These are phyloP conservation scores for Callocephalon fimbriatum DNA, from an alignment of 2,113 vertebrate genomes.

Conservation along the genomic window DNA sequence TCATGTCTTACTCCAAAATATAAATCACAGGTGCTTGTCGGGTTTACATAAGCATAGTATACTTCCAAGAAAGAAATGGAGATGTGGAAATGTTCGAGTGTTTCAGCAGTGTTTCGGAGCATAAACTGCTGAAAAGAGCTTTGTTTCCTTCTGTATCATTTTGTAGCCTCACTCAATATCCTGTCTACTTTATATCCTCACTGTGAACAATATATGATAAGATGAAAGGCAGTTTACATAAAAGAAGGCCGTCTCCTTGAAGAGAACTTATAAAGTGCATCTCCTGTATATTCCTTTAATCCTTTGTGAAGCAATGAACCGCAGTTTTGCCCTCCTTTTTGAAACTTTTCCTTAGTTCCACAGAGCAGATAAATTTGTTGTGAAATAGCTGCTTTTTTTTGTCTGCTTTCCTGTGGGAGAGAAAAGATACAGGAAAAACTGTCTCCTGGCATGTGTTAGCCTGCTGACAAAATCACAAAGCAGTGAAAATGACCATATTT, in stretches of 20 bases:
- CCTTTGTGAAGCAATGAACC: conserved; percentile 8
- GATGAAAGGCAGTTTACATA: conserved; percentile 51
- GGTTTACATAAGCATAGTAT: conserved; percentile 15
- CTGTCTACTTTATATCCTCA: conserved; percentile 55
- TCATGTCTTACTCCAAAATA: neutral
- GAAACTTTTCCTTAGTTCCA: conserved; percentile 2
- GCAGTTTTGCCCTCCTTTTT: neutral
- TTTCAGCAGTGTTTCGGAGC: neutral
- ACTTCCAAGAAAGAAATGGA: neutral
- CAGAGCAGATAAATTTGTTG: neutral
- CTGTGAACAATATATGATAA: conserved; percentile 35
- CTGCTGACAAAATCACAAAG: neutral
- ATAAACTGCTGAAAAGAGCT: neutral
- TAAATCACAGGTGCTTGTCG: conserved; percentile 22
- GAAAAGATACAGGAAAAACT: neutral
- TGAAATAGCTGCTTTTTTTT: neutral
- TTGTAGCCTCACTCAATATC: neutral
- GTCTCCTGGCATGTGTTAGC: neutral
- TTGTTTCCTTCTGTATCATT: conserved; percentile 3
- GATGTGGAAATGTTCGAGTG: neutral
- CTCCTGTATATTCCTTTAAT: conserved; percentile 39
- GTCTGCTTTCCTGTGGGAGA: neutral
- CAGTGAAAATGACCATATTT: neutral
- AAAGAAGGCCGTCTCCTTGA: conserved; percentile 33
- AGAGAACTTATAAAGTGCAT: neutral